Base-by-base conservation (phyloP, 2,797 vertebrate genomes). In the Gorsachius magnificus region DNA sequence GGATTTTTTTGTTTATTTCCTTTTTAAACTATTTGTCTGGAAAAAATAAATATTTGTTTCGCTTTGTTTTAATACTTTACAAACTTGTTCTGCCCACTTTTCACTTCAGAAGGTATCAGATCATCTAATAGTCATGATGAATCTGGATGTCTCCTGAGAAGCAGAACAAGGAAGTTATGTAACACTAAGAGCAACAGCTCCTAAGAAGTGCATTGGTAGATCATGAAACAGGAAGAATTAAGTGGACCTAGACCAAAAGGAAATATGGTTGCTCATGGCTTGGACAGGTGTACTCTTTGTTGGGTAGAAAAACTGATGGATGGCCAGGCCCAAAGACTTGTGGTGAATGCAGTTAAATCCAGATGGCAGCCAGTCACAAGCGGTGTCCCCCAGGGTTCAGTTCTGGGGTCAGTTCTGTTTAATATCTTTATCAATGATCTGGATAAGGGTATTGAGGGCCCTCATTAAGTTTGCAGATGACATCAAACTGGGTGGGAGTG, bases 81-180 rank as follows among this genome's bases (percentile, higher is more conserved):
- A 54, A 54, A 64, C 38, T 1, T 1, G 3, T 86, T 70, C 31
- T 43, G 10, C 6, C 7, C n/a, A 10, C 4, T 60, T 53, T 45
- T 6, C 2, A 17, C 3, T 60, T 12, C 3, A 7, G 50, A 57
- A 46, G 1, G 5, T 36, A 21, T n/a, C 5, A 48, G 5, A 53
- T 11, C 8, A 63, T 7, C 5, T 54, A 10, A 31, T 7, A 28
- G 9, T 38, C 18, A 5, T 63, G 33, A 26, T 14, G 11, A 68
- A 63, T 8, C 21, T 64, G 9, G 0, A 2, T 26, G 12, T 68
- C 19, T 68, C 4, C 18, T 60, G 57, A 86, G n/a, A 69, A 63
- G 16, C 10, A 43, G 54, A 71, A 13, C 13, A n/a, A 71, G 9
- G 16, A 69, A 3, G 4, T 15, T 61, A 5, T 29, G 48, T 7